These are phyloP conservation scores for Coluber constrictor DNA, from an alignment of 2,797 vertebrate species.

Conservation along the genomic window DNA sequence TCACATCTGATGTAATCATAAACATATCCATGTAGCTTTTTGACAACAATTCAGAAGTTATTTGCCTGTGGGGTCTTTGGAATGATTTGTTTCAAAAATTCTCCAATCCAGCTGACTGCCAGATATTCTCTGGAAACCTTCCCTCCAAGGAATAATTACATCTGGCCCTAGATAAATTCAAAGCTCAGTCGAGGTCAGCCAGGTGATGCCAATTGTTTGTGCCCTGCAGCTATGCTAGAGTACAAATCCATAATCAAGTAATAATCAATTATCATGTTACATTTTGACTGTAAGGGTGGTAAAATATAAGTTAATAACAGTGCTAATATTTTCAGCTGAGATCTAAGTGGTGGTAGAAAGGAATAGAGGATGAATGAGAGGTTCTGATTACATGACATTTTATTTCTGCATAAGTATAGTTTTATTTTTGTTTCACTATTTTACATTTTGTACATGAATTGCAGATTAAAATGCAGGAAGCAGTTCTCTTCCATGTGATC, in stretches of 20 bases:
- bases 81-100: not conserved
- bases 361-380: not conserved
- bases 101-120: not conserved
- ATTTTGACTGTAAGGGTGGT: not conserved
- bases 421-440: not conserved
- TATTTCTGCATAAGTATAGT: not conserved
- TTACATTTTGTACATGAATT: not conserved
- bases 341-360: not conserved
- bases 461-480: not conserved
- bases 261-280: not conserved
- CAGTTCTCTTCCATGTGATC: not conserved
- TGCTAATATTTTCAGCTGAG: not conserved
- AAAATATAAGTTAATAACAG: not conserved
- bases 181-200: not conserved
- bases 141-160: not conserved
- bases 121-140: not conserved
- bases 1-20: not conserved
- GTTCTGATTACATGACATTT: not conserved
- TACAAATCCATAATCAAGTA: not conserved
- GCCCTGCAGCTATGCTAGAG: not conserved
- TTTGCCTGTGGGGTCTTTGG: not conserved
- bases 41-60: not conserved
- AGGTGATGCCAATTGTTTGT: not conserved
- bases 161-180: not conserved
- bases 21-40: not conserved